Base-by-base conservation (phyloP, 2,797 vertebrate genomes). In the Calcarius lapponicus region DNA sequence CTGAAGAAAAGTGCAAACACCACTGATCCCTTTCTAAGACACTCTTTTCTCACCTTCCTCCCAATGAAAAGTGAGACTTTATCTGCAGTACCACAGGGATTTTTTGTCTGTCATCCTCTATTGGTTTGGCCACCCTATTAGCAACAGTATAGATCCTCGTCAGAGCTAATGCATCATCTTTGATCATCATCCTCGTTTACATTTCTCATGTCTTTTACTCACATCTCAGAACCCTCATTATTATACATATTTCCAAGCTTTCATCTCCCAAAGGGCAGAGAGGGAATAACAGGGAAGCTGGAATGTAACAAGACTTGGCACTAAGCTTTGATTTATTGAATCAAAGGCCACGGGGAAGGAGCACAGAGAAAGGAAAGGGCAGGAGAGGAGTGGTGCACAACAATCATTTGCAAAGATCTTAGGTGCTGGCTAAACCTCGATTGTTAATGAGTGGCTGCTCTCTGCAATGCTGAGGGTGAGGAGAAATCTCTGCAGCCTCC, bases 261-360 rank as follows among this genome's bases (percentile, higher is more conserved):
- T 80, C 75, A 88, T 90, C 89, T 96, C 90, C 93, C 90, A 88
- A 91, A 96, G 93, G 82, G 66, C 90, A 95, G 61, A 88, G 75
- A 83, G 21, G 72, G 80, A 94, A 62, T 71, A 91, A 78, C 62
- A 67, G 54, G 80, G 62, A 88, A 95, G 86, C 21, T 86, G 76
- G 85, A 88, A 95, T 90, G 88, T 90, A 95, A 94, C 80, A 75
- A 86, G 80, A 74, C 72, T 88, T 94, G 88, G 85, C 88, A 88
- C 73, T 86, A 86, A 93, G 86, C 90, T 95, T 97, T 94, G 90
- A 97, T 96, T 95, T 93, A 92, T 93, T 91, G 86, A 94, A 94
- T 95, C 88, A 95, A 93, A 95, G 92, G 76, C 88, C 38, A 57
- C 6, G 6, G 32, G 29, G 69, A 95, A 86, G 76, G 48, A 91